Base-by-base conservation (phyloP, 2,797 vertebrate species). In the Lepus oiostolus region DNA sequence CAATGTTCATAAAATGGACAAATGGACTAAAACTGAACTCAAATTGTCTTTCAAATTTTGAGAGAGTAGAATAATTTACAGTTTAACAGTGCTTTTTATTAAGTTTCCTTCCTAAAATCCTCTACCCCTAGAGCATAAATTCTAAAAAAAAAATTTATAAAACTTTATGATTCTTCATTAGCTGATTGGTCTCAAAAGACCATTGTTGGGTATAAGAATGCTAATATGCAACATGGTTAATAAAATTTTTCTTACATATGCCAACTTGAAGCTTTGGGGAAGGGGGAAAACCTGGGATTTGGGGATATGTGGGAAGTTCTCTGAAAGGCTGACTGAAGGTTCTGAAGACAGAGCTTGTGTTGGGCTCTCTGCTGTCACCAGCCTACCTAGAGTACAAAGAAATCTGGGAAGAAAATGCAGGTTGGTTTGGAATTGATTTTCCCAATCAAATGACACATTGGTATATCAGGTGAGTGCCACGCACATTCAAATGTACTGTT, bases 401-500 rank as follows among this genome's bases (percentile, higher is more conserved):
- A 94, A 89, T 68, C 26, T 60, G 32, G 63, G 71, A 60, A 94
- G 79, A 90, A 83, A 93, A 85, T 47, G 4, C 16, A 68, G 71
- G 52, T n/a, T 94, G 72, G 21, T 13, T 47, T 93, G 26, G 28
- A 70, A 54, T 92, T 85, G 76, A 93, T 90, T 47, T 87, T 58
- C 82, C 68, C 93, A 84, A 70, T 87, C 89, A 83, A 7, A 89
- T 30, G 58, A 84, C 58, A 77, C 93, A 70, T 91, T 72, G 76
- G 28, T 91, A 26, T 91, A 81, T 65, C 81, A 90, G 84, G 85
- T 94, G 72, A 82, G 77, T 74, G 93, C 80, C 72, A 12, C 77
- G 68, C 76, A 93, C 81, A 74, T 19, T n/a, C 67, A 93, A 65
- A 84, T 95, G 68, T 70, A 84, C 85, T 88, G 38, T 85, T 96